Conservation (phyloP, 2,113 vertebrate species). For the Leptocoma aspasia region DNA sequence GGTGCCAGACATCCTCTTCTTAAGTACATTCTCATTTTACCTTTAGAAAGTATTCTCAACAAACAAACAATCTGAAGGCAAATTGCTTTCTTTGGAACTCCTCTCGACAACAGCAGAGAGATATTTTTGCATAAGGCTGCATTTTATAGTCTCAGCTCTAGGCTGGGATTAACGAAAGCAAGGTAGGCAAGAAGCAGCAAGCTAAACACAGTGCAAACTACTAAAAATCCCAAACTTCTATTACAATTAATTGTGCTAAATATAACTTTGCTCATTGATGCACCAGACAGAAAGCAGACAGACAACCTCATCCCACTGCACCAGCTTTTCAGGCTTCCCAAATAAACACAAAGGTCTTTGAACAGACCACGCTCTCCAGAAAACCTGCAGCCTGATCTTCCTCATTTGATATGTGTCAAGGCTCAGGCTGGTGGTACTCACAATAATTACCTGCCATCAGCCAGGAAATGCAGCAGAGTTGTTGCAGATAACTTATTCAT, state of each 20-base stretch:
- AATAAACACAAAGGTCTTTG: conserved; percentile 30
- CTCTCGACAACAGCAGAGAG: background rate
- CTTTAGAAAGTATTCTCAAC: conserved; percentile 47
- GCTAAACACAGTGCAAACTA: background rate
- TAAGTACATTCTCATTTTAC: conserved; percentile 33
- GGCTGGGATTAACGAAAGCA: background rate
- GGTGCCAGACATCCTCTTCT: conserved; percentile 28
- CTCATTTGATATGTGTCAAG: background rate
- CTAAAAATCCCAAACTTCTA: conserved; percentile 1
- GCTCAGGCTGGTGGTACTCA: background rate
- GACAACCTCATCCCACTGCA: conserved; percentile 7
- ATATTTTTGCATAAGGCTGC: background rate
- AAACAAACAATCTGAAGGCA: conserved; percentile 12
- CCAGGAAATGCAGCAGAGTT: background rate
- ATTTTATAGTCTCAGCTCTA: background rate
- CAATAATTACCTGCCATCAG: background rate
- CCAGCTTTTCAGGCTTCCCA: conserved; percentile 59
- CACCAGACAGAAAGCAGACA: conserved; percentile 29
- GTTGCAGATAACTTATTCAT: conserved; percentile 16
- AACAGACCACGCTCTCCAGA: background rate
- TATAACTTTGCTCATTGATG: conserved; percentile 4
- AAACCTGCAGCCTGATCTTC: conserved; percentile 5
- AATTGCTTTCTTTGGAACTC: background rate
- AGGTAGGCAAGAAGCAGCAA: background rate
- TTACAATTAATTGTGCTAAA: background rate